A percentile compares a stretch with the other conserved stretches of the same genome.
Evolutionary conservation across 2,797 vertebrate species (phyloP).

Genomic region (Peromyscus eremicus): DNA sequence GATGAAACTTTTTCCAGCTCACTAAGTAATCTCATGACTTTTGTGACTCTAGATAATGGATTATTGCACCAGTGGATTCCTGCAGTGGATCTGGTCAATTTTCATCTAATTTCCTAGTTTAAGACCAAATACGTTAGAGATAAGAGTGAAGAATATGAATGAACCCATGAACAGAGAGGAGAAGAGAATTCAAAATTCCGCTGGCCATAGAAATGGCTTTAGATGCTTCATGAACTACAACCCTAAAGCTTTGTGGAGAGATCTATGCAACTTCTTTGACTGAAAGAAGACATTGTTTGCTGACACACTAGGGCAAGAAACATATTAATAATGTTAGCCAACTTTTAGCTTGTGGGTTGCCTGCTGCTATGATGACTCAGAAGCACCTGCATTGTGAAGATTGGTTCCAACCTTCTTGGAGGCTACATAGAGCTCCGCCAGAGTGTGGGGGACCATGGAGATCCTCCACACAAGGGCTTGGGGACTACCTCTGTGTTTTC

Average conservation of each 20-base stretch:
- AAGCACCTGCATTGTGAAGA: slow-evolving; percentile 29
- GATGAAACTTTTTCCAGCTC: background rate
- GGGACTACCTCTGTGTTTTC: background rate
- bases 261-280: background rate
- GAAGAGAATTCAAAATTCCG: background rate
- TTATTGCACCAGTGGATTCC: background rate
- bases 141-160: background rate
- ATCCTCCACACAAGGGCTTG: background rate
- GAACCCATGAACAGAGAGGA: background rate
- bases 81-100: background rate
- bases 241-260: background rate
- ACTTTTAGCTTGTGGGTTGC: background rate
- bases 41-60: background rate
- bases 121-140: background rate
- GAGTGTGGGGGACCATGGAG: background rate
- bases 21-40: background rate
- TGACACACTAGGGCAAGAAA: slow-evolving; percentile 1
- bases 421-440: background rate
- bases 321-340: background rate
- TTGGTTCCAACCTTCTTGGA: background rate
- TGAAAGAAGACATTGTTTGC: background rate
- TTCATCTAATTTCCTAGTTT: background rate
- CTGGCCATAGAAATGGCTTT: accelerated
- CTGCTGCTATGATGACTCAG: slow-evolving; percentile 38
- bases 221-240: background rate